A percentile compares a stretch with the other conserved stretches of the same genome.
These are phyloP conservation scores for Calyptommatus sinebrachiatus DNA, from an alignment of 2,113 vertebrate species.

Conservation along the genomic window DNA sequence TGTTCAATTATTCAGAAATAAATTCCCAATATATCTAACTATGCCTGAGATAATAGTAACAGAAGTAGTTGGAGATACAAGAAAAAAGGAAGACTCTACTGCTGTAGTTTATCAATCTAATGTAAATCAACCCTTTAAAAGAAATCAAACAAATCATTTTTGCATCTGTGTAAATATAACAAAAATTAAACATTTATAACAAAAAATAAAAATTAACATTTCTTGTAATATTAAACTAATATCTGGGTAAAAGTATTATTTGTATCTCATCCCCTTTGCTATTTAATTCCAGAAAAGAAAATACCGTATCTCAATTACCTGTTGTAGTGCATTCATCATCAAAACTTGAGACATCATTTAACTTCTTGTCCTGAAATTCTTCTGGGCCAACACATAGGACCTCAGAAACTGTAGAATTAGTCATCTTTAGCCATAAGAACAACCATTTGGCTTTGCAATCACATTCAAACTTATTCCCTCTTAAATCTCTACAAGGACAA, in stretches of 20 bases:
- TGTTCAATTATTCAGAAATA: neutral
- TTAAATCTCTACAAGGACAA: constrained; percentile 84
- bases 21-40: neutral
- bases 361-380: constrained; percentile 91
- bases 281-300: constrained; percentile 40
- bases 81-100: neutral
- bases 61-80: neutral
- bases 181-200: constrained; percentile 33
- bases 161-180: constrained; percentile 17
- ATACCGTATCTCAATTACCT: constrained; percentile 71
- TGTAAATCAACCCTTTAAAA: too few species aligned
- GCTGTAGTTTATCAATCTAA: neutral
- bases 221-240: constrained; percentile 16
- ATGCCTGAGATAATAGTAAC: neutral
- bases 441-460: constrained; percentile 98
- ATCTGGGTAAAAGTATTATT: neutral
- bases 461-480: constrained; percentile 95
- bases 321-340: constrained; percentile 92
- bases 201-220: too few species aligned
- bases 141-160: too few species aligned
- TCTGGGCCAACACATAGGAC: constrained; percentile 88
- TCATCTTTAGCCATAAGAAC: constrained; percentile 94
- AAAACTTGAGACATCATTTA: constrained; percentile 90
- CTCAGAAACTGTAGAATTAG: constrained; percentile 95
- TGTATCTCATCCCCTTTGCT: neutral